A percentile compares a stretch with the other conserved stretches of the same genome.
Evolutionary conservation across 2,797 vertebrate genomes (phyloP).

Genomic region (Rhincodon typus): DNA sequence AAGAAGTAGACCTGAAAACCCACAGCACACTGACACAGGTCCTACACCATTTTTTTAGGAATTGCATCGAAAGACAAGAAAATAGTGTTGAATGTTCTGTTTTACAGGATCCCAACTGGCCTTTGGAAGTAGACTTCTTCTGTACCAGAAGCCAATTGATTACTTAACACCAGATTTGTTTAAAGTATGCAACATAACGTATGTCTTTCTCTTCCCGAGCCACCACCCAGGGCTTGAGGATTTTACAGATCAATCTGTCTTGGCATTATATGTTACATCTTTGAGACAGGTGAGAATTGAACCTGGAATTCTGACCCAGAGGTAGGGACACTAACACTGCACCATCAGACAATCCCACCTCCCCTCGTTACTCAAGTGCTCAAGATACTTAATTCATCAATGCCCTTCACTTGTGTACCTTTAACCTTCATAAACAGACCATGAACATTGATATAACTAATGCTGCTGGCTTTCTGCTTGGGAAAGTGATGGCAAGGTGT

Average conservation of each 20-base stretch:
- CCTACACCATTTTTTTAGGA: not conserved
- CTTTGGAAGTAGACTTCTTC: not conserved
- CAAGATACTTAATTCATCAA: not conserved
- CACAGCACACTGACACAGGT: not conserved
- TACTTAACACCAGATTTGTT: no score
- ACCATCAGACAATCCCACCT: no score
- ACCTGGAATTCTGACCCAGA: no score
- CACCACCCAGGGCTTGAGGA: no score
- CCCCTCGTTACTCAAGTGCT: no score
- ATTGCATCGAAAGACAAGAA: not conserved
- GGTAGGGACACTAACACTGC: no score
- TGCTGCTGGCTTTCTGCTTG: not conserved
- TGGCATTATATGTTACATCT: no score
- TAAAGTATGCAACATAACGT: no score
- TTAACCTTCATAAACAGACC: not conserved
- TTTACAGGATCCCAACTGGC: not conserved
- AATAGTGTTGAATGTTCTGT: no score
- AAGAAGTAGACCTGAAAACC: not conserved
- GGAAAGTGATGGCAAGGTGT: not conserved
- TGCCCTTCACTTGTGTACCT: not conserved
- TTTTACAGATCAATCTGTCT: no score
- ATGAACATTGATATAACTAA: not conserved
- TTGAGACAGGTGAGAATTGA: no score
- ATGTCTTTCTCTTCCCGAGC: no score
- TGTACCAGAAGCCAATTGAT: not conserved